phyloP scores from a whole-genome alignment of 2,113 vertebrate species.

The Probosciger aterrimus region DNA sequence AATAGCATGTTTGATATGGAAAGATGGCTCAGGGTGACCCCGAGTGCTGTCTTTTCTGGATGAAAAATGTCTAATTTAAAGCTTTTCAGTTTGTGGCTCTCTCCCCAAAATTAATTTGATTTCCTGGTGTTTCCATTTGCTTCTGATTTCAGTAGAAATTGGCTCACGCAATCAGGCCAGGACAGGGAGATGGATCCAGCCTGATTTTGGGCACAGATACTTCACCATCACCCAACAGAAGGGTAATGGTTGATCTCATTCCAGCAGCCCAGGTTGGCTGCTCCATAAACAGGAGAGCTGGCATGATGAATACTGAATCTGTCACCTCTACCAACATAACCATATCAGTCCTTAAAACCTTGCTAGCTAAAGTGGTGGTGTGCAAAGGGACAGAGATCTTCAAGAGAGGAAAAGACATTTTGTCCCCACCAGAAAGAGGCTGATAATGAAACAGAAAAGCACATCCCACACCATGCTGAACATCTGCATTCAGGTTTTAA shows the following conservation, averaged over 20 bases:
- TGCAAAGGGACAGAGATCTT: not conserved
- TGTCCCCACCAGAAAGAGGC: not conserved
- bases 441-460: not conserved
- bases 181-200: not conserved
- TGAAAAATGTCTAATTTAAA: not conserved
- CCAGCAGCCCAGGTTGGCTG: not conserved
- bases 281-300: not conserved
- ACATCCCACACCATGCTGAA: not conserved
- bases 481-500: not conserved
- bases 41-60: not conserved
- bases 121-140: not conserved
- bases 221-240: not conserved
- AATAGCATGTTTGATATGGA: not conserved
- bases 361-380: not conserved
- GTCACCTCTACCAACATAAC: not conserved
- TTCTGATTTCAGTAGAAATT: not conserved
- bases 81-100: not conserved
- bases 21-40: not conserved
- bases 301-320: not conserved
- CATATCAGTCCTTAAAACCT: not conserved
- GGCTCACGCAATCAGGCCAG: not conserved
- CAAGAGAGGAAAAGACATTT: not conserved
- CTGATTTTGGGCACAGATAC: not conserved
- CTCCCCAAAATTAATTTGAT: not conserved
- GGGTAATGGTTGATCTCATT: not conserved